Base-by-base conservation (phyloP, 2,113 vertebrate genomes). In the Misgurnus mizolepis region DNA sequence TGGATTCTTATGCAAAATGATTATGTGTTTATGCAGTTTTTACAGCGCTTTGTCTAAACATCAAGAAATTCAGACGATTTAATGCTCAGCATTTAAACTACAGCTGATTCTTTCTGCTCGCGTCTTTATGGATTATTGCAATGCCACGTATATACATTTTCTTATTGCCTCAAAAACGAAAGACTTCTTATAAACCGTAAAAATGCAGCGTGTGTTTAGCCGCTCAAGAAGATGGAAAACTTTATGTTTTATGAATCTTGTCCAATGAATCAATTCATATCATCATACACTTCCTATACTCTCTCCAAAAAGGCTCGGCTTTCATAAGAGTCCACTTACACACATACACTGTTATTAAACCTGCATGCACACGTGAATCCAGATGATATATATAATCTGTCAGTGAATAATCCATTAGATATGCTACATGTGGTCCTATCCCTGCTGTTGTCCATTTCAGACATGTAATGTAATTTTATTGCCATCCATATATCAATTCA, bases 191-290 rank as follows among this genome's bases (percentile, higher is more conserved):
- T 72, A 40, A 9, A 58, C 69, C 34, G n/a, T 56, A 40, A 41
- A 72, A 34, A 18, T 53, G 11, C 15, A n/a, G 27, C 34, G 40
- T 41, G 10, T 58, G 34, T 41, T 72, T 34, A 43, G 15, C 5
- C 39, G 0, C 53, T 60, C n/a, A 45, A 60, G 58, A 60, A 45
- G 10, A 72, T 72, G 53, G 67, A 61, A 79, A 70, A 62, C 58
- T 62, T 18, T 56, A 7, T 61, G 15, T 70, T 69, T 69, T 9
- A 70, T 61, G 68, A 70, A 65, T 27, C 17, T 40, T 8, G 3
- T 11, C 78, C 43, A 56, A 56, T 80, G n/a, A 80, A 72, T 70
- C 53, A 49, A 72, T 80, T 49, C 22, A 80, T 64, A 80, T 80
- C n/a, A 55, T 53, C 60, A 12, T 65, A 64, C n/a, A 61, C 56